These are phyloP conservation scores for Trilocha varians DNA, from an alignment of 2,888 invertebrate species.

Conservation along the genomic window DNA sequence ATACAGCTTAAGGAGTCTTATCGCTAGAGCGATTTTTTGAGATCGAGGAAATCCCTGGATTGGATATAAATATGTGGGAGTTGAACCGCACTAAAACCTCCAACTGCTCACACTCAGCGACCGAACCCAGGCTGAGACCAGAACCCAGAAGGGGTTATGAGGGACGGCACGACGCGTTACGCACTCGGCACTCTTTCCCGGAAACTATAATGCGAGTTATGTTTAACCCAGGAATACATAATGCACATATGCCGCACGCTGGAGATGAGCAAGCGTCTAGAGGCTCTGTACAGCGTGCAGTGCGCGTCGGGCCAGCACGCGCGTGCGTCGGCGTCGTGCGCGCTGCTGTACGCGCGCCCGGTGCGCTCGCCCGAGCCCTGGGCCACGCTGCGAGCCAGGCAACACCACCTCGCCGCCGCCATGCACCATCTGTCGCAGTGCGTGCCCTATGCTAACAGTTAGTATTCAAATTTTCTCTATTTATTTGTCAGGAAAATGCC, in stretches of 20 bases:
- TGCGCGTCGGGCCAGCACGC: constrained; percentile 80
- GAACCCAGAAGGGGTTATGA: no score
- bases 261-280: constrained; percentile 77
- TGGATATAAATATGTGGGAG: no score
- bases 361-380: constrained; percentile 22
- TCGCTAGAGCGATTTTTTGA: no score
- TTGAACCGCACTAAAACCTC: no score
- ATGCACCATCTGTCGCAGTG: constrained; percentile 76
- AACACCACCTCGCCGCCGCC: constrained; percentile 71
- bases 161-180: no score
- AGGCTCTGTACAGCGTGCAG: constrained; percentile 84
- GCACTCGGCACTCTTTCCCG: no score
- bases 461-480: no score
- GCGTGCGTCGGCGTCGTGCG: constrained; percentile 86
- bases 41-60: no score
- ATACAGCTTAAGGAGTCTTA: no score
- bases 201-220: not conserved
- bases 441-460: constrained; percentile 40
- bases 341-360: constrained; percentile 79
- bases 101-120: no score
- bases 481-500: no score
- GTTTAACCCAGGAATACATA: constrained; percentile 71
- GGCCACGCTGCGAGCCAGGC: constrained; percentile 68
- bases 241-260: constrained; percentile 80
- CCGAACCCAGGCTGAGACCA: no score